phyloP scores from a whole-genome alignment of 2,797 vertebrate species.

The Gallinago solitaria region DNA sequence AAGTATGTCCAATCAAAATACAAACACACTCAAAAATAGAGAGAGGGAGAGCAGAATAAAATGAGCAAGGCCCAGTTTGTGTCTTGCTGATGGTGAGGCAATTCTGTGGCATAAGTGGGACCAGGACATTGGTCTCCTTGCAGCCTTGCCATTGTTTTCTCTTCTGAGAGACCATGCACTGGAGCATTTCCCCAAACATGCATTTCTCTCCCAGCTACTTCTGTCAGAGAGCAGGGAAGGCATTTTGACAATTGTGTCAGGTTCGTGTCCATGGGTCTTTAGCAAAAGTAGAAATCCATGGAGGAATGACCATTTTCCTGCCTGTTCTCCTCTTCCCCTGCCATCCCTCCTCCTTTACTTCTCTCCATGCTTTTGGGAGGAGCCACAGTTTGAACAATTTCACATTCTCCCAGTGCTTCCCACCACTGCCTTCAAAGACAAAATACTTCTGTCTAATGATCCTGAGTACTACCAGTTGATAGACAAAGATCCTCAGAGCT shows the following conservation, averaged over 20 bases:
- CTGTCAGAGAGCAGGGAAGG: neutral
- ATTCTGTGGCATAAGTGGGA: neutral
- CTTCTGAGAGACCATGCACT: neutral
- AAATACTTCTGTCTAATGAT: constrained; percentile 12
- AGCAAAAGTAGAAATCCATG: neutral
- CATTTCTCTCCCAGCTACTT: neutral
- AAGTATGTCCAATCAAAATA: neutral
- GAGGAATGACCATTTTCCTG: neutral
- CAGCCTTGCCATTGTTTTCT: neutral
- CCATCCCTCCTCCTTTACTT: neutral
- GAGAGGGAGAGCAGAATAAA: neutral
- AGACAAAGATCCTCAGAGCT: constrained; percentile 34
- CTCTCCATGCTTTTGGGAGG: neutral
- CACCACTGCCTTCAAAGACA: constrained; percentile 29
- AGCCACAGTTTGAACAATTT: neutral
- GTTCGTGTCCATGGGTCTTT: neutral
- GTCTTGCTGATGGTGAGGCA: neutral
- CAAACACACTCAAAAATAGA: neutral
- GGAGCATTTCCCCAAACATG: neutral
- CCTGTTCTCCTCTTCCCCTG: neutral
- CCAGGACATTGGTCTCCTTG: neutral
- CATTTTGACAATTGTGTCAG: neutral
- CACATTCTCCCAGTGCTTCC: constrained; percentile 1
- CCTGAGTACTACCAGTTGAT: neutral
- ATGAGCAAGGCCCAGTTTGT: neutral